Evolutionary conservation across 2,113 vertebrate genomes (phyloP).

Genomic region (Eubucco bourcierii): DNA sequence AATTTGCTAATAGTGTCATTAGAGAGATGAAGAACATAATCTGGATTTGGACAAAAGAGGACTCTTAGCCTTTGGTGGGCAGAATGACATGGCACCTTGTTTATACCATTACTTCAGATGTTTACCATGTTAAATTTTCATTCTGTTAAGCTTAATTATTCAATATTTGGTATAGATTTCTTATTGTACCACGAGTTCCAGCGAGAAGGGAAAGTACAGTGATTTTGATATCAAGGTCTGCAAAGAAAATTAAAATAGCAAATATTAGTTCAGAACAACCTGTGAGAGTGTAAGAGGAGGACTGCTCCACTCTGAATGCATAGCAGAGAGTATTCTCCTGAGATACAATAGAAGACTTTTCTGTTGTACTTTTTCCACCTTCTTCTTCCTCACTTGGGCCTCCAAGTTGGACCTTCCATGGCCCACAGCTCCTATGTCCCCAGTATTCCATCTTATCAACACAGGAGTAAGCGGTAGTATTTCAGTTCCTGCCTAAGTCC

Average conservation of each 20-base stretch:
- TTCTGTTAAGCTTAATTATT: constrained; percentile 14
- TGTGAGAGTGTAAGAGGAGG: background rate
- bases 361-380: background rate
- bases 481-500: background rate
- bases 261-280: constrained; percentile 51
- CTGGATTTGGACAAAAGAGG: constrained; percentile 4
- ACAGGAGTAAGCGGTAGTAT: fast-evolving
- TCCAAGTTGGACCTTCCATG: background rate
- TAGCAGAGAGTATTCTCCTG: background rate
- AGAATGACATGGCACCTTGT: constrained; percentile 19
- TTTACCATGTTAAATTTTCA: constrained; percentile 25
- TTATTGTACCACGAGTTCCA: constrained; percentile 35
- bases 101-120: background rate
- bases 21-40: constrained; percentile 34
- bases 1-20: constrained; percentile 45
- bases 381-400: background rate
- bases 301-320: background rate
- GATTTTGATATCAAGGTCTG: constrained; percentile 36
- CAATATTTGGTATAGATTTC: constrained; percentile 34
- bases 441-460: background rate
- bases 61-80: background rate
- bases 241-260: constrained; percentile 61
- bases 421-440: fast-evolving
- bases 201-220: background rate
- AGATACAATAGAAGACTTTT: background rate